Evolutionary conservation across 2,797 vertebrate species (phyloP).

Genomic region (Ptychobarbus kaznakovi): DNA sequence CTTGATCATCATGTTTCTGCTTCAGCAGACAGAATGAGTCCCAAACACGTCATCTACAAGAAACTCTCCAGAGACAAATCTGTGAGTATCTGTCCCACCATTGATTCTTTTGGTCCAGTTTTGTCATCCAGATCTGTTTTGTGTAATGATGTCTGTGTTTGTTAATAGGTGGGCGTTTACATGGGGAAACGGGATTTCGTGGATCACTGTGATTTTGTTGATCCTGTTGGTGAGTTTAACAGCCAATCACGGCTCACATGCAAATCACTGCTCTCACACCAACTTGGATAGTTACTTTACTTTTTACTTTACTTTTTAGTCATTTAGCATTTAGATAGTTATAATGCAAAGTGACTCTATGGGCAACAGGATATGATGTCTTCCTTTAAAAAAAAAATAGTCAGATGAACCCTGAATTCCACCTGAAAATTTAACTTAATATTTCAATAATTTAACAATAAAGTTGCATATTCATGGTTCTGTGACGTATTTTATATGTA

Average conservation of each 20-base stretch:
- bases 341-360: neutral
- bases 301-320: too few species aligned
- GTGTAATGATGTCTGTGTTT: neutral
- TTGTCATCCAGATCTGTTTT: too few species aligned
- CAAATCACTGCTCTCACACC: neutral
- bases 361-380: neutral
- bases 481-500: too few species aligned
- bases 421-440: too few species aligned
- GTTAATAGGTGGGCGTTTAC: constrained; percentile 91
- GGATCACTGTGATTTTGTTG: constrained; percentile 83
- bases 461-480: too few species aligned
- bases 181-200: constrained; percentile 90
- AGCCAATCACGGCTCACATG: constrained; percentile 2
- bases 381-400: too few species aligned
- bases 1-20: neutral
- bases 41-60: constrained; percentile 85
- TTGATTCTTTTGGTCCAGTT: neutral
- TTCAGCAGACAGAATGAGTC: constrained; percentile 69
- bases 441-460: too few species aligned
- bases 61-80: constrained; percentile 90
- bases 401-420: too few species aligned
- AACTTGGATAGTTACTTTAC: too few species aligned
- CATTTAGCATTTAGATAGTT: too few species aligned
- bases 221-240: constrained; percentile 87
- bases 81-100: constrained; percentile 74